Evolutionary conservation across 2,888 invertebrate genomes (phyloP).

Genomic region (Dysmachus trigonus): DNA sequence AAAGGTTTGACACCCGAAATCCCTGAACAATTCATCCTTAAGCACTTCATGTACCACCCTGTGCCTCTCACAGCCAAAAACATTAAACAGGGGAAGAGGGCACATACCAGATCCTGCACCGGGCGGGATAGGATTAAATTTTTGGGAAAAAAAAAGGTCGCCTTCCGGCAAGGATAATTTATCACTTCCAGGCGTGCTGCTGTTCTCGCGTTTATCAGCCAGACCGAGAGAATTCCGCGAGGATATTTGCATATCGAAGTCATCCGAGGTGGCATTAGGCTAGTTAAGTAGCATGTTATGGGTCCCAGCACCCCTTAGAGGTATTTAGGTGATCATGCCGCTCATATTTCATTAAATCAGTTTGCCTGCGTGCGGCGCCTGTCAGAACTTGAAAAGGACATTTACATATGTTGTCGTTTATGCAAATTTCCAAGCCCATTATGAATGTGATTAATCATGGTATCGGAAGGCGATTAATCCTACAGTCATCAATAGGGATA

Average conservation of each 20-base stretch:
- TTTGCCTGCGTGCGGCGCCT: not conserved
- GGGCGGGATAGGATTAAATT: not conserved
- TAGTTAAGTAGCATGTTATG: not conserved
- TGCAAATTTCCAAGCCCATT: conserved; percentile 42
- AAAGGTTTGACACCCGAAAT: conserved; percentile 16
- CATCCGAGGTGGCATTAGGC: not conserved
- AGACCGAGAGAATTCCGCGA: not conserved
- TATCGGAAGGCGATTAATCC: conserved; percentile 4
- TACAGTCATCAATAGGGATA: not conserved
- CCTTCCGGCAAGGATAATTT: not conserved
- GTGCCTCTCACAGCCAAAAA: not conserved
- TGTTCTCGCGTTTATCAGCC: not conserved
- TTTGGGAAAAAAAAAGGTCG: not conserved
- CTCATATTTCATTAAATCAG: conserved; percentile 28
- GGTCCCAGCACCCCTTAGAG: not conserved
- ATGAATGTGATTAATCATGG: conserved; percentile 13
- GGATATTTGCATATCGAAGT: conserved; percentile 10
- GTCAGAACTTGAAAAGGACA: conserved; percentile 17
- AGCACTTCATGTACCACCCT: not conserved
- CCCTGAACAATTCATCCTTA: not conserved
- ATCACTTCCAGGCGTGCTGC: not conserved
- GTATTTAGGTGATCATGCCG: not conserved
- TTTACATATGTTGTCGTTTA: conserved; percentile 45
- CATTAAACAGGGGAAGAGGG: not conserved
- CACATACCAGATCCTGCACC: not conserved